phyloP scores from a whole-genome alignment of 2,113 vertebrate genomes.

The Pelusios castaneus region DNA sequence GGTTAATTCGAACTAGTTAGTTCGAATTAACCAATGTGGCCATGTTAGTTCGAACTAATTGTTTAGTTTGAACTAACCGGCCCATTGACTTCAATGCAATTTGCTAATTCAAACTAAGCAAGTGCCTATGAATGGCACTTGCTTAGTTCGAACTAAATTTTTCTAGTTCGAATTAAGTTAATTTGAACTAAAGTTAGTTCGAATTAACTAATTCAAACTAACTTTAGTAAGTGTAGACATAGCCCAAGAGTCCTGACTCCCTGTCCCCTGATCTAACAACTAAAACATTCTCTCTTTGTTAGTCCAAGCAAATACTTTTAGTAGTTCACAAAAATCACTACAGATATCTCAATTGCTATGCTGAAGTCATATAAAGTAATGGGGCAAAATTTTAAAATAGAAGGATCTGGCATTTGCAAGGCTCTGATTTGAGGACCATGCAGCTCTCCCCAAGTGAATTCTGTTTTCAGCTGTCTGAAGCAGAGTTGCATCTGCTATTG shows the following conservation, averaged over 20 bases:
- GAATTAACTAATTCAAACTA: no score
- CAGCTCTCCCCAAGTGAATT: not conserved
- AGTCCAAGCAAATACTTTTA: not conserved
- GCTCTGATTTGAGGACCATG: slow-evolving; percentile 8
- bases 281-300: not conserved
- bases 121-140: no score
- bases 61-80: no score
- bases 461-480: slow-evolving; percentile 37
- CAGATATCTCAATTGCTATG: not conserved
- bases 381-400: slow-evolving; percentile 34
- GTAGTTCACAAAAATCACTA: not conserved
- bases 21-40: no score
- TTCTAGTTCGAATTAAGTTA: no score
- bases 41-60: no score
- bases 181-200: no score
- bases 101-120: no score
- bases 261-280: not conserved
- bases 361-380: slow-evolving; percentile 26
- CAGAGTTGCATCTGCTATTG: slow-evolving; percentile 24
- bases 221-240: no score
- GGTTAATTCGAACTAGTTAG: no score
- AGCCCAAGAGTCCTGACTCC: not conserved
- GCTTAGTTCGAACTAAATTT: no score
- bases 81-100: no score
- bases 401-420: slow-evolving; percentile 18